Evolutionary conservation across 1,140 invertebrate species (phyloP), one percentile per base, ranked within the genome.

Genomic region (Ctenoplectra terminalis): DNA sequence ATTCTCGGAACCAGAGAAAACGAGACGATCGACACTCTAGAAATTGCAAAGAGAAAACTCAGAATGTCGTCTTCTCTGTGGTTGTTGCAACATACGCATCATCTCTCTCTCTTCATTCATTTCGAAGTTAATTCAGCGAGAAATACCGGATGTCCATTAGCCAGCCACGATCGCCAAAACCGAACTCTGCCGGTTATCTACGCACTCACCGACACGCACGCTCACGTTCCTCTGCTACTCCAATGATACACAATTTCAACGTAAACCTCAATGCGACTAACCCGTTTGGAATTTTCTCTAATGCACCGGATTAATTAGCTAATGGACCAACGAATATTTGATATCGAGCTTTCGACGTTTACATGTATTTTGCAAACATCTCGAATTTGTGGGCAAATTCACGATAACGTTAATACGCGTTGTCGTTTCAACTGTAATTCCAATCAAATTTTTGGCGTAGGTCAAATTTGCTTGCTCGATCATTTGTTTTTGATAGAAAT

Each of bases 301-400:
- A 91, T 90, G 82, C 86, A 73, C 52, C 81, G 86, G 90, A 93
- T 93, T 93, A 93, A 93, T 93, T 93, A 92, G 91, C 90, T 93
- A 92, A 93, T 93, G 91, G 88, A 86, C 88, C 91, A 92, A 91
- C 91, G 90, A 89, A 91, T 90, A 89, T 89, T 89, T 83, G 87
- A 81, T 85, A 87, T 83, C 84, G 83, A 77, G 29, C 46, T 29
- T n/a, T 7, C 76, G 9, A 71, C 71, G 60, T 80, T 80, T 80
- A 64, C 67, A 72, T 71, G 72, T 79, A 63, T 79, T 79, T 52
- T 17, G 34, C 34, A 6, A 79, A 34, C 40, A 23, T 0, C 11
- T 9, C 3, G 43, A 4, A 31, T 60, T 7, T 6, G 76, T 9
- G 40, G 29, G 17, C 17, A n/a, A 50, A 61, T 72, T 71, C 26